Conservation (phyloP, 2,113 vertebrate species). For the Puntigrus tetrazona region DNA sequence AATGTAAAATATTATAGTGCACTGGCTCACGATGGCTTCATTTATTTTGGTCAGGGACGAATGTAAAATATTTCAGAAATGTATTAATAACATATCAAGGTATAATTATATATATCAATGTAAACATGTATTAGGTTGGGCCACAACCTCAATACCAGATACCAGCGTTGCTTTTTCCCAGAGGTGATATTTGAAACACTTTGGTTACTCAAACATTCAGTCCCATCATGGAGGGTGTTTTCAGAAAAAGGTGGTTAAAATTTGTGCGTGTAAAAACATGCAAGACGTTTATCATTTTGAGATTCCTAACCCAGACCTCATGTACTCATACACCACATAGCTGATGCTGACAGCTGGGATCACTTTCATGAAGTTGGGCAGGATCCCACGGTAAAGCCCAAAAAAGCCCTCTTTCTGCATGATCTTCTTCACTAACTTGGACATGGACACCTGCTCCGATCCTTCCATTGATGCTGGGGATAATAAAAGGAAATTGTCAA, state of each 20-base stretch:
- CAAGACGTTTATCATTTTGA: conserved; percentile 67
- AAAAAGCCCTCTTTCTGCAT: conserved; percentile 86
- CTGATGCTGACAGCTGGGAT: conserved; percentile 98
- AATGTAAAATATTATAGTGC: neutral
- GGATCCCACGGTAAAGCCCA: conserved; percentile 94
- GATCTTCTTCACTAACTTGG: conserved; percentile 83
- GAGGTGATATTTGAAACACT: conserved; percentile 3
- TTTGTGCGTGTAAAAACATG: conserved; percentile 3
- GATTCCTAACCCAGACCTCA: conserved; percentile 87
- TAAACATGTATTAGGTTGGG: conserved; percentile 19
- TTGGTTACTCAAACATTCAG: neutral
- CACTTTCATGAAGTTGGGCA: conserved; percentile 99
- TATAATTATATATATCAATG: neutral
- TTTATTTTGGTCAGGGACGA: neutral
- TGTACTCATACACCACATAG: conserved; percentile 96
- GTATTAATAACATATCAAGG: neutral
- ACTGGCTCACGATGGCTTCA: conserved; percentile 11
- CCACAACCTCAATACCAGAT: neutral
- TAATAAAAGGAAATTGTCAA: neutral
- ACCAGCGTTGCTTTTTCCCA: neutral
- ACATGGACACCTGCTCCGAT: conserved; percentile 86
- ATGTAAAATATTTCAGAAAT: neutral
- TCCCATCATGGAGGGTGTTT: conserved; percentile 19
- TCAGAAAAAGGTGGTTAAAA: neutral
- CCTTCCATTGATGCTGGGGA: conserved; percentile 84